Evolutionary conservation across 2,888 invertebrate genomes (phyloP).

Genomic region (Erebia palarica): DNA sequence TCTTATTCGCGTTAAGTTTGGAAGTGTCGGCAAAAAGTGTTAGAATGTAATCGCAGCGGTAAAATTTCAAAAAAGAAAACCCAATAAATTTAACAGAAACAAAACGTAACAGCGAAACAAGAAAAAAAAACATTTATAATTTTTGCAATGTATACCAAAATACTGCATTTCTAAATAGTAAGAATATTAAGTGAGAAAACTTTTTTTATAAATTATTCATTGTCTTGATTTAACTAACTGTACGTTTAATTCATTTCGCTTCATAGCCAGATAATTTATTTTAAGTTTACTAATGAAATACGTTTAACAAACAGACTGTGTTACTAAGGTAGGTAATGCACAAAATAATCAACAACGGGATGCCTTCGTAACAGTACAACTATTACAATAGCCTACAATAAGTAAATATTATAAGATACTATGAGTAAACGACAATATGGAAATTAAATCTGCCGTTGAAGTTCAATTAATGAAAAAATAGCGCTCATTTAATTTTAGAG

Average conservation of each 20-base stretch:
- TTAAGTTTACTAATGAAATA: constrained; percentile 62
- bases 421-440: constrained; percentile 52
- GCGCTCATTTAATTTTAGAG: constrained; percentile 25
- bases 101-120: constrained; percentile 66
- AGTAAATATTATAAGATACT: constrained; percentile 54
- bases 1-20: constrained; percentile 70
- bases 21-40: constrained; percentile 73
- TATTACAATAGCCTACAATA: constrained; percentile 78
- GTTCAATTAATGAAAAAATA: constrained; percentile 17
- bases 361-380: constrained; percentile 82
- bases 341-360: constrained; percentile 74
- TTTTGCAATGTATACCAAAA: constrained; percentile 81
- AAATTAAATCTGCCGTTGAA: constrained; percentile 28
- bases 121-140: constrained; percentile 48
- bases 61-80: constrained; percentile 42
- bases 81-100: constrained; percentile 33
- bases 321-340: constrained; percentile 75
- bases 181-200: constrained; percentile 72
- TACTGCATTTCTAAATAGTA: constrained; percentile 80
- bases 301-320: constrained; percentile 70
- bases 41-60: constrained; percentile 50
- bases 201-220: constrained; percentile 55
- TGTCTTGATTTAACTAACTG: constrained; percentile 51
- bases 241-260: constrained; percentile 61
- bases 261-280: constrained; percentile 64